Evolutionary conservation across 1,140 invertebrate genomes (phyloP).

Genomic region (Leptinotarsa texana): DNA sequence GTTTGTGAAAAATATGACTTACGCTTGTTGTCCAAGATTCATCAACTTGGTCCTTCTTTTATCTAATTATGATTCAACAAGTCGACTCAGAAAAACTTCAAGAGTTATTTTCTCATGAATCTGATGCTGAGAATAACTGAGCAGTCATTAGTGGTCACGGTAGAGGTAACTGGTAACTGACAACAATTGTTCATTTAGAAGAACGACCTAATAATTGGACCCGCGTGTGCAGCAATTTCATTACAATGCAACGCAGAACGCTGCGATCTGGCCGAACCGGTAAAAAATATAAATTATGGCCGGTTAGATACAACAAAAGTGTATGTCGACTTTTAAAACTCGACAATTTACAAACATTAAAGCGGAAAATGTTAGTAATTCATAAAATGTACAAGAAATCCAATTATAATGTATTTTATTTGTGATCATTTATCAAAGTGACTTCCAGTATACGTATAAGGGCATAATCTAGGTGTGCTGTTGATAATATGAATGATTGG

Average conservation of each 20-base stretch:
- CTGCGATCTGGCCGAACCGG: slow-evolving; percentile 17
- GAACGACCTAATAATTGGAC: neutral
- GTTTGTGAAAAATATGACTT: too few relatives aligned
- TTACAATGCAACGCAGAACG: neutral
- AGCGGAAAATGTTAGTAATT: slow-evolving; percentile 30
- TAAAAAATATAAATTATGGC: slow-evolving; percentile 26
- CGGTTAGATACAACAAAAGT: slow-evolving; percentile 25
- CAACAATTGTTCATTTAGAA: slow-evolving; percentile 1
- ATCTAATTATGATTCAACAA: too few relatives aligned
- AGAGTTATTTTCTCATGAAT: too few relatives aligned
- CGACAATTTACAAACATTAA: slow-evolving; percentile 28
- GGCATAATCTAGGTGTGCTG: slow-evolving; percentile 31
- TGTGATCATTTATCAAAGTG: slow-evolving; percentile 23
- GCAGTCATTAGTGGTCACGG: neutral
- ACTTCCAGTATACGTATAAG: slow-evolving; percentile 27
- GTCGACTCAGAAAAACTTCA: too few relatives aligned
- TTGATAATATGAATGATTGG: slow-evolving; percentile 31
- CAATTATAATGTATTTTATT: slow-evolving; percentile 32
- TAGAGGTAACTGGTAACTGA: neutral
- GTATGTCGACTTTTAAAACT: slow-evolving; percentile 24
- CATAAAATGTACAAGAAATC: slow-evolving; percentile 31
- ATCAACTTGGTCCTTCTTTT: too few relatives aligned
- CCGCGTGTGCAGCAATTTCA: neutral
- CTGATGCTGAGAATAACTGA: too few relatives aligned
- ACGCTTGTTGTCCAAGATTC: too few relatives aligned